phyloP scores from a whole-genome alignment of 2,797 vertebrate species.

The Poecilia picta region DNA sequence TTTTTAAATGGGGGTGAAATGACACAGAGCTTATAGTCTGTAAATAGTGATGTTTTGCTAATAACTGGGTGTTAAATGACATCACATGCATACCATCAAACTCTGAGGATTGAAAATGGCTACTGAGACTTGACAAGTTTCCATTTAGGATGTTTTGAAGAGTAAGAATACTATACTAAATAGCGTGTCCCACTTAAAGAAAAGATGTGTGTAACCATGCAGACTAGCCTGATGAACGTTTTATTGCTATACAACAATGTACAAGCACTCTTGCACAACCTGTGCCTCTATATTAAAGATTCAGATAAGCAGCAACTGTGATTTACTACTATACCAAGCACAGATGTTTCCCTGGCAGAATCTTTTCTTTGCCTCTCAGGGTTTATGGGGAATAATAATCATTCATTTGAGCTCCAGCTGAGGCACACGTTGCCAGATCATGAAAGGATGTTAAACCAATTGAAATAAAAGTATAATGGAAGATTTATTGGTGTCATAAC shows the following conservation, averaged over 20 bases:
- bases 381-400: slow-evolving; percentile 70
- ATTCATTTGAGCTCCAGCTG: slow-evolving; percentile 65
- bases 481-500: slow-evolving; percentile 43
- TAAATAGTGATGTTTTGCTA: background rate
- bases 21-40: background rate
- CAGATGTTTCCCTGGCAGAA: slow-evolving; percentile 67
- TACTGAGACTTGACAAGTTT: background rate
- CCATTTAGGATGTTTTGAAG: background rate
- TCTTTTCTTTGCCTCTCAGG: slow-evolving; percentile 69
- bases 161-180: background rate
- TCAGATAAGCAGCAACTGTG: slow-evolving; percentile 49
- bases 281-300: slow-evolving; percentile 50
- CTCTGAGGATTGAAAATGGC: background rate
- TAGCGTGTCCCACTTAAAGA: slow-evolving; percentile 3
- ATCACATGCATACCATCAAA: background rate
- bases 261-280: slow-evolving; percentile 53
- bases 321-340: slow-evolving; percentile 58
- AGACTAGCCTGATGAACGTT: slow-evolving; percentile 1
- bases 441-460: slow-evolving; percentile 43
- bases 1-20: background rate
- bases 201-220: background rate
- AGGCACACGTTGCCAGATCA: slow-evolving; percentile 48
- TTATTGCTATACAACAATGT: slow-evolving; percentile 22
- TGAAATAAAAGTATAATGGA: slow-evolving; percentile 50
- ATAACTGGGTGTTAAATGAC: background rate